Base-by-base conservation (phyloP, 2,888 invertebrate species). In the Andrena haemorrhoa region DNA sequence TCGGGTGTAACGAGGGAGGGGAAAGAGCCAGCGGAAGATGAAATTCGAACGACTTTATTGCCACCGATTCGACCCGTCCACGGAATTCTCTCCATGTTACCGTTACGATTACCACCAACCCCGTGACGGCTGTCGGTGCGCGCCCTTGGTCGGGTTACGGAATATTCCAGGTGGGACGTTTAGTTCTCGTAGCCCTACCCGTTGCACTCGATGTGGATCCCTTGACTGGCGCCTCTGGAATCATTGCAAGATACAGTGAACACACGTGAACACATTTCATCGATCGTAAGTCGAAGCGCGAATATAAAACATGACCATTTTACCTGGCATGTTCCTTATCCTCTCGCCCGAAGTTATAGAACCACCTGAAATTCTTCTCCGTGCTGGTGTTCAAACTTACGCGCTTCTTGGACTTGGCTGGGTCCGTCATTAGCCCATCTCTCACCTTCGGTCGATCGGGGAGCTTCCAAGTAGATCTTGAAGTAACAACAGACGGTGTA, bases 331-430 rank as follows among this genome's bases (percentile, higher is more conserved):
- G 6, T 2, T 8, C 12, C 0, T 31, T 23, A 2, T 26, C 10
- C 2, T 47, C 20, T 12, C 56, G 47, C 2, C 12, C 82, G 6
- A 72, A 49, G 10, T 71, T 81, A 60, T 88, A 87, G 63, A 91
- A 89, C 79, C 84, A 85, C 2, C 84, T 58, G 31, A 84, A 87
- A n/a, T 26, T 75, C 35, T 88, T 82, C 60, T 86, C 77, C 2
- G 77, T 2, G 58, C 78, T 56, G 20, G 76, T 77, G 47, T 88
- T 81, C 23, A 66, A 65, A 35, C 83, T 86, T 6, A 65, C 86
- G n/a, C 84, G 79, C 75, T 85, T 87, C 6, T 63, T 80, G 3
- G 78, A 72, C 31, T 31, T 79, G 23, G 23, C n/a, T 2, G 26
- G 7, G n/a, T 64, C 73, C 12, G 6, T 47, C 10, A 53, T 20